Percentiles rank a stretch among this genome's conserved stretches.
Conservation (phyloP, 2,888 invertebrate species). For the Caenorhabditis sp. region DNA sequence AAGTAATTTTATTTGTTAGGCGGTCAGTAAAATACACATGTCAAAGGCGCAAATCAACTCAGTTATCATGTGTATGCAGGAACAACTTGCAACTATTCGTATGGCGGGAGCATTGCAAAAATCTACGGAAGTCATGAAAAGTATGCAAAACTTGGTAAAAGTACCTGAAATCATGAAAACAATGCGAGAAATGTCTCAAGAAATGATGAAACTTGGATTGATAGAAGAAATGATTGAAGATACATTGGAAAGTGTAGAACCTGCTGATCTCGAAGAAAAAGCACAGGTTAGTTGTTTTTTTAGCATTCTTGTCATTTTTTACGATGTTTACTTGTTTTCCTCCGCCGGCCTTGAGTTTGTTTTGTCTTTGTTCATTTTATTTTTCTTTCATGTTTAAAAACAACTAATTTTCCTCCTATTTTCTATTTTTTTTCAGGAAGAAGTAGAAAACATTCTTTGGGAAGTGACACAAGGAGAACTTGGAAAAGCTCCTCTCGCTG, state of each 20-base stretch:
- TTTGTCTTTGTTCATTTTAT: too few relatives aligned
- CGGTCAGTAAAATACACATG: constrained; percentile 88
- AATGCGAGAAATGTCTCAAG: constrained; percentile 96
- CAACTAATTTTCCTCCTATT: too few relatives aligned
- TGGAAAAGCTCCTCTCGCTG: constrained; percentile 64
- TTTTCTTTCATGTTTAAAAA: too few relatives aligned
- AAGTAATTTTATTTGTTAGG: too few relatives aligned
- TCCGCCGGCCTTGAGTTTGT: too few relatives aligned
- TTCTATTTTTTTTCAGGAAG: constrained; percentile 55
- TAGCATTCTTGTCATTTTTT: neutral
- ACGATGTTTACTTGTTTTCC: neutral
- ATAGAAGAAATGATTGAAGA: constrained; percentile 99
- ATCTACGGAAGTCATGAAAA: constrained; percentile 97
- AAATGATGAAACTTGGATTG: constrained; percentile 95
- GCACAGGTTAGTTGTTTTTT: constrained; percentile 85
- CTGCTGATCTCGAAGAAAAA: constrained; percentile 92
- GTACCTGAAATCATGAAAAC: constrained; percentile 92
- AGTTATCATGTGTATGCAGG: constrained; percentile 94
- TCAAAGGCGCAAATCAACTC: constrained; percentile 97
- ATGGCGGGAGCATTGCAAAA: constrained; percentile 78
- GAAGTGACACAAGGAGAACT: constrained; percentile 68
- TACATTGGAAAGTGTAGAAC: constrained; percentile 86
- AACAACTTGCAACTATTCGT: constrained; percentile 89
- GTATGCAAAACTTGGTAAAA: constrained; percentile 89
- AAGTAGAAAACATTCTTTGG: constrained; percentile 68